Evolutionary conservation across 2,888 invertebrate species (phyloP).

Genomic region (Tethea ocularis): DNA sequence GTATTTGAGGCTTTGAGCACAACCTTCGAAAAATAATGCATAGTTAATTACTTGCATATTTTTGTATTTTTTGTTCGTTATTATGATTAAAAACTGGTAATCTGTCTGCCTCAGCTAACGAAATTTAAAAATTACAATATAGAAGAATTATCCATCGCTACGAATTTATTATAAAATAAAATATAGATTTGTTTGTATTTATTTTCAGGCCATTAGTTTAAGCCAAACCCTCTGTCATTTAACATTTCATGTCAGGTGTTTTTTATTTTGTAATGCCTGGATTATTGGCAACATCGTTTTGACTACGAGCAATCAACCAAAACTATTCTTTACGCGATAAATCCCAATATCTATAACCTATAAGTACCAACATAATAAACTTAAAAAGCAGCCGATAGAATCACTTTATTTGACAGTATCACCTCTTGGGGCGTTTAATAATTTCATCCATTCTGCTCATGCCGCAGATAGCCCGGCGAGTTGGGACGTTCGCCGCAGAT

Average conservation of each 20-base stretch:
- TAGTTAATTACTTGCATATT: too few species aligned
- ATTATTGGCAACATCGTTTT: too few species aligned
- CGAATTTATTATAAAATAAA: too few species aligned
- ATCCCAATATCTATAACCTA: background rate
- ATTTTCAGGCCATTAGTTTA: too few species aligned
- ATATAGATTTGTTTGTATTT: too few species aligned
- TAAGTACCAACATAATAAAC: background rate
- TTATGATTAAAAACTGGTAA: too few species aligned
- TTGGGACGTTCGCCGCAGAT: slow-evolving; percentile 39
- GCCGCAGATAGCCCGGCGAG: slow-evolving; percentile 37
- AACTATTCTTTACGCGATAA: background rate
- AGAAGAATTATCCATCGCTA: too few species aligned
- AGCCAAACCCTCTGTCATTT: too few species aligned
- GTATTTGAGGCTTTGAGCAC: background rate
- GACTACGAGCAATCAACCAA: background rate
- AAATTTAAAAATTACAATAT: too few species aligned
- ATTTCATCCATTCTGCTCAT: slow-evolving; percentile 34
- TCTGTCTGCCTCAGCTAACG: too few species aligned
- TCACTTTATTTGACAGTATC: slow-evolving; percentile 13
- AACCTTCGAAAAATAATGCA: background rate
- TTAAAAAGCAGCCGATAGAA: background rate
- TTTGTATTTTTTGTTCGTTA: too few species aligned
- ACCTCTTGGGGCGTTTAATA: slow-evolving; percentile 33
- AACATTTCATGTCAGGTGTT: too few species aligned
- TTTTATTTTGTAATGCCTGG: background rate